These are phyloP conservation scores for Marasmarcha lunaedactyla DNA, from an alignment of 2,888 invertebrate species.

Conservation along the genomic window DNA sequence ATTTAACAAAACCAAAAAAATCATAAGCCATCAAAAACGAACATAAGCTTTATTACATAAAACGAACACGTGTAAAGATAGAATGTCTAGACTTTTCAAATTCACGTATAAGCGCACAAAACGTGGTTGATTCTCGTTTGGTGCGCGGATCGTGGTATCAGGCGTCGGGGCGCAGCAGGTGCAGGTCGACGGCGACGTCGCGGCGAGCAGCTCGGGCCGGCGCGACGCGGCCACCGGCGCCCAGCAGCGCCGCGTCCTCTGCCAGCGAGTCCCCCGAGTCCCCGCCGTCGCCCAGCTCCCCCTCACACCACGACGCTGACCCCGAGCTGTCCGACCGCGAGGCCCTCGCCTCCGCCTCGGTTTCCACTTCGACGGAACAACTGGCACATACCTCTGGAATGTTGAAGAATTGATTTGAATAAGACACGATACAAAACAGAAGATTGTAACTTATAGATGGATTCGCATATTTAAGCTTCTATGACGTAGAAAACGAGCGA, in stretches of 20 bases:
- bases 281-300: slow-evolving; percentile 40
- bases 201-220: slow-evolving; percentile 42
- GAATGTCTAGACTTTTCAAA: too few species aligned
- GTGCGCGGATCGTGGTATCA: slow-evolving; percentile 20
- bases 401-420: too few species aligned
- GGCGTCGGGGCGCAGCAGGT: slow-evolving; percentile 55
- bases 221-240: slow-evolving; percentile 31
- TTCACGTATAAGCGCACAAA: too few species aligned
- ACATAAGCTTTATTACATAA: too few species aligned
- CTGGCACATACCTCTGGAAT: slow-evolving; percentile 58
- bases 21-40: too few species aligned
- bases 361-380: slow-evolving; percentile 60
- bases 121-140: background rate
- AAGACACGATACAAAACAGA: too few species aligned
- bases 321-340: slow-evolving; percentile 55
- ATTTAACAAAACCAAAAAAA: too few species aligned
- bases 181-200: slow-evolving; percentile 60
- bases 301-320: slow-evolving; percentile 67
- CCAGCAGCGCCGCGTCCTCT: slow-evolving; percentile 56
- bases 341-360: slow-evolving; percentile 47
- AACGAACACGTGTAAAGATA: too few species aligned
- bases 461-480: too few species aligned
- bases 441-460: too few species aligned
- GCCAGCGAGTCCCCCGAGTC: slow-evolving; percentile 52
- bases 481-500: too few species aligned